Evolutionary conservation across 2,113 vertebrate genomes (phyloP).

Genomic region (Bubo scandiacus): DNA sequence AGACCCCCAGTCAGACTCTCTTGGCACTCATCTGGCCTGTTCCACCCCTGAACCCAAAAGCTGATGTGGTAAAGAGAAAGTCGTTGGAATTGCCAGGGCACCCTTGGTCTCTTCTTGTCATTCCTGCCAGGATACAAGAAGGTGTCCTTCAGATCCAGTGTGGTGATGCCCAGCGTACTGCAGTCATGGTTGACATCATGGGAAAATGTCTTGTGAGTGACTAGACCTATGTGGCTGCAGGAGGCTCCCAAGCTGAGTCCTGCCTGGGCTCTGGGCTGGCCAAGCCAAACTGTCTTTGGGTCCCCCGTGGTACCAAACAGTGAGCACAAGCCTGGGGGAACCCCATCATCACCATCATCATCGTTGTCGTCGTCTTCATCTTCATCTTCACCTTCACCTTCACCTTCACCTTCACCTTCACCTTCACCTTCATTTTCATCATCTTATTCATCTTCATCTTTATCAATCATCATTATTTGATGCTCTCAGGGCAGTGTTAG

Average conservation of each 20-base stretch:
- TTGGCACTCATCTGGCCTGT: background rate
- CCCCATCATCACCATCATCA: background rate
- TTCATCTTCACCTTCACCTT: no score
- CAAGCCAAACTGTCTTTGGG: background rate
- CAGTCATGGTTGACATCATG: background rate
- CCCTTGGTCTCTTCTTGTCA: background rate
- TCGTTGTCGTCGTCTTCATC: background rate
- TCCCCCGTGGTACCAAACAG: background rate
- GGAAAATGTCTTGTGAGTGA: background rate
- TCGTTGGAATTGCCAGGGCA: background rate
- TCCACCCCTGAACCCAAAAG: background rate
- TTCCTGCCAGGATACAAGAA: background rate
- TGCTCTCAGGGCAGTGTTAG: background rate
- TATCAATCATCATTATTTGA: background rate
- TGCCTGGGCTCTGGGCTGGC: background rate
- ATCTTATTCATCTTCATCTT: background rate
- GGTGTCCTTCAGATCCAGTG: background rate
- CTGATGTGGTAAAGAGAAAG: background rate
- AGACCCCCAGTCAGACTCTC: background rate
- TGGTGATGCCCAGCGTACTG: background rate
- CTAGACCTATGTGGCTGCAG: accelerated
- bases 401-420: background rate
- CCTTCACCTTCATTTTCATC: background rate
- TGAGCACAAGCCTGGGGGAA: background rate
- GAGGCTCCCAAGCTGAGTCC: background rate